Evolutionary conservation across 2,797 vertebrate species (phyloP), one percentile per base, ranked within the genome.

Genomic region (Bucorvus abyssinicus): DNA sequence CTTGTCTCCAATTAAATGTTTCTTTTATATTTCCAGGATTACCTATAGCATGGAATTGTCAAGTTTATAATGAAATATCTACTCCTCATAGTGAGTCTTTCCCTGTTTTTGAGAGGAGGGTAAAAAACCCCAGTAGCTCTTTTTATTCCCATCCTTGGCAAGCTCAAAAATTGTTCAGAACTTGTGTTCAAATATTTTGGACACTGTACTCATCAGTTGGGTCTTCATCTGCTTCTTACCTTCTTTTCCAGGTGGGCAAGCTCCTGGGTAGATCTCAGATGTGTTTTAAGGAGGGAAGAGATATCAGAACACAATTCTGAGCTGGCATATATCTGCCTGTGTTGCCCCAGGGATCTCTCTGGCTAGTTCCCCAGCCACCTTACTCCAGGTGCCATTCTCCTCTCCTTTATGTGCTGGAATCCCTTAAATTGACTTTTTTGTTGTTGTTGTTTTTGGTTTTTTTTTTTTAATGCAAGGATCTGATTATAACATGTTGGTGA

Each of bases 311-410:
- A 10, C 40, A 57, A 13, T 75, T 57, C 22, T 77, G 49, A 77
- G n/a, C 16, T 77, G 44, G 14, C 1, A 0, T 65, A 13, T 30
- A 2, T 73, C 52, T 74, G n/a, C 17, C 56, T 14, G 7, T 42
- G 19, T 8, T 71, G 14, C 15, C 23, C 27, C 49, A 47, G 52
- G 17, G 27, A 23, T 67, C 38, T 79, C n/a, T 27, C 56, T 70
- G 45, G 16, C 44, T 80, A 20, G 5, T 49, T 83, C 14, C 20
- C 14, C 29, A 73, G 9, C 5, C 34, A 59, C 14, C 17, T 78
- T 17, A 5, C 13, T 4, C 15, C 4, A 32, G 6, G 9, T 57
- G 16, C 40, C 14, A 21, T 77, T 94, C 9, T 71, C 22, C 3
- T 5, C 47, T 55, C 38, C 14, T 69, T 68, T 65, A 3, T 55